Evolutionary conservation across 2,888 invertebrate species (phyloP).

Genomic region (Lomographa bimaculata): DNA sequence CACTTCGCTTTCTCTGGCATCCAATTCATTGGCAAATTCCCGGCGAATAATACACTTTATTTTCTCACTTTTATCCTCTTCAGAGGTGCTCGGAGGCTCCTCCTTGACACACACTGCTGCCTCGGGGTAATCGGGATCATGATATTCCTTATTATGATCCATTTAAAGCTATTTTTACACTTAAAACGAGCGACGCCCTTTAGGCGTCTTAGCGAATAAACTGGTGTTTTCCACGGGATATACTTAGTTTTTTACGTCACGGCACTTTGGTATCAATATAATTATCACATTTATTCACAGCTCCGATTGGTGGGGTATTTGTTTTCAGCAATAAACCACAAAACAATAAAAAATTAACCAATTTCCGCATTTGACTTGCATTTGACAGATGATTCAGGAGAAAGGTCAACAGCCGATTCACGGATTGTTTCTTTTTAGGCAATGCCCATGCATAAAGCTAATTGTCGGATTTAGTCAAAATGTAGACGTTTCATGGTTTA

Average conservation of each 20-base stretch:
- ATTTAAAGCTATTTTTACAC: slow-evolving; percentile 52
- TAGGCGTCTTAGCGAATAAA: slow-evolving; percentile 41
- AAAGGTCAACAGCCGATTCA: slow-evolving; percentile 19
- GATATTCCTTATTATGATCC: slow-evolving; percentile 78
- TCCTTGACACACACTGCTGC: slow-evolving; percentile 48
- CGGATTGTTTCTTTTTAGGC: too few species aligned
- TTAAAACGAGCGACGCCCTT: slow-evolving; percentile 56
- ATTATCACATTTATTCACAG: slow-evolving; percentile 53
- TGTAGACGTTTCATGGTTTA: too few species aligned
- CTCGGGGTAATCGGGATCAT: slow-evolving; percentile 84
- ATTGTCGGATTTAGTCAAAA: too few species aligned
- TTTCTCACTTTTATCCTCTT: slow-evolving; percentile 73
- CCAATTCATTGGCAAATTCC: slow-evolving; percentile 89
- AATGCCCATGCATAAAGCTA: too few species aligned
- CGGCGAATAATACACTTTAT: slow-evolving; percentile 86
- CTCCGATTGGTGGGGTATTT: slow-evolving; percentile 41
- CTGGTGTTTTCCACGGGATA: slow-evolving; percentile 36
- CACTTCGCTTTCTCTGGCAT: slow-evolving; percentile 87
- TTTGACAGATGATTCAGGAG: too few species aligned
- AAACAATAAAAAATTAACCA: slow-evolving; percentile 53
- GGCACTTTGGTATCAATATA: slow-evolving; percentile 43
- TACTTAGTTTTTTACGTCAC: slow-evolving; percentile 23
- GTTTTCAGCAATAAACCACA: slow-evolving; percentile 39
- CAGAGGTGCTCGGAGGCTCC: slow-evolving; percentile 45
- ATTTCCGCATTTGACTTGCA: slow-evolving; percentile 73